These are phyloP conservation scores for Marcusenius ussheri DNA, from an alignment of 2,113 vertebrate genomes.

Conservation along the genomic window DNA sequence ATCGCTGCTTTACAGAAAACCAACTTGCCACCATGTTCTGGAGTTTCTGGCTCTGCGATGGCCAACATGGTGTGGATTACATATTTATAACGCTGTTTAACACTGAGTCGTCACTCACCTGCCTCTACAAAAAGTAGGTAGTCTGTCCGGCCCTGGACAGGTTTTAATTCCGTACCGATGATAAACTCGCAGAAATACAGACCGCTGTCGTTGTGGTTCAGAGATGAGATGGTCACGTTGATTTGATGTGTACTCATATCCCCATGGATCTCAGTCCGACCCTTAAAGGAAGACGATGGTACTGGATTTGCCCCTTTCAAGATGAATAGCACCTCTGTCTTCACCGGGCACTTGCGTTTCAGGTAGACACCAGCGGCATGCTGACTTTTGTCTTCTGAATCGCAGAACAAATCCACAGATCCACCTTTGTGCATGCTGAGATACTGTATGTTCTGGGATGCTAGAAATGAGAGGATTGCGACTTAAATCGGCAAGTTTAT, in stretches of 20 bases:
- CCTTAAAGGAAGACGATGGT: rapidly evolving
- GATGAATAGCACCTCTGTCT: conserved; percentile 33
- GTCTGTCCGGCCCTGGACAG: conserved; percentile 17
- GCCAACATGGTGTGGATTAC: background rate
- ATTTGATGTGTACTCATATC: conserved; percentile 18
- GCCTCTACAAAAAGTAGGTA: conserved; percentile 47
- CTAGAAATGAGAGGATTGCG: conserved; percentile 27
- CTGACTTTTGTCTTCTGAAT: rapidly evolving
- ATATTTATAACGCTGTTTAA: background rate
- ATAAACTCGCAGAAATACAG: conserved; percentile 52
- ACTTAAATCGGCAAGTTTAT: background rate
- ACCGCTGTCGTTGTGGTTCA: conserved; percentile 47
- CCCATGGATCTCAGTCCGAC: conserved; percentile 32
- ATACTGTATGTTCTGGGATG: conserved; percentile 27
- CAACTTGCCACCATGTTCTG: background rate
- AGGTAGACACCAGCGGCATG: conserved; percentile 35
- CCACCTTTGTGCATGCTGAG: conserved; percentile 35
- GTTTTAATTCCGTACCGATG: background rate
- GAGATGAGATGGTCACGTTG: conserved; percentile 45
- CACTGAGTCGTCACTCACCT: conserved; percentile 35
- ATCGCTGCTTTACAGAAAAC: background rate
- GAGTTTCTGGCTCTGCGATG: background rate
- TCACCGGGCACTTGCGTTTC: conserved; percentile 35
- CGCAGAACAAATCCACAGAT: conserved; percentile 43
- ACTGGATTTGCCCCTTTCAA: rapidly evolving